Base-by-base conservation (phyloP, 2,888 invertebrate species). In the Aplocera efformata region DNA sequence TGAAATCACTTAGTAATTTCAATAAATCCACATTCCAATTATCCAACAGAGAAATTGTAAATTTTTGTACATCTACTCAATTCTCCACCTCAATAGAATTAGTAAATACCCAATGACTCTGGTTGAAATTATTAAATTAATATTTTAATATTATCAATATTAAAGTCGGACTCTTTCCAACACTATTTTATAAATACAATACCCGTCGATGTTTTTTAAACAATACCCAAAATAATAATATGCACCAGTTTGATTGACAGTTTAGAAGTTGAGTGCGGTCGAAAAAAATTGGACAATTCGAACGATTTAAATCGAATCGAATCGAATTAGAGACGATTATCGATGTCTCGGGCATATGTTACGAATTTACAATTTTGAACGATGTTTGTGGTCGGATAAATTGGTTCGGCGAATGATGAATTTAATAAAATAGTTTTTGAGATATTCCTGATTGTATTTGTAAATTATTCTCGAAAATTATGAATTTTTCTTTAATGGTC, bases 271-370 rank as follows among this genome's bases (percentile, higher is more conserved):
- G 38, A 40, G 46, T 40, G 48, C 47, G 53, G 50, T 43, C 46
- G 31, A 43, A 48, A 55, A 55, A 58, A 56, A 53, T 45, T 55
- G 48, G 53, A 55, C 53, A 55, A 51, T 51, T 44, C 42, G 35
- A 34, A 48, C 46, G 43, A 43, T 54, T 56, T 51, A 50, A 54
- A 53, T 49, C 53, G 50, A 64, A 71, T 77, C 68, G 78, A 65
- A 75, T 75, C 78, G 75, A 86, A 86, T 86, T 85, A 84, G 80
- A 61, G 65, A 48, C 73, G 77, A 85, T 86, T 85, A 86, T 81
- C 75, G 77, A 72, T 65, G 72, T 74, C 60, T 64, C 71, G 84
- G 81, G 82, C 84, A 82, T 84, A 85, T 85, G 84, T 79, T 82
- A 57, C 62, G 65, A 66, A 66, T 60, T 56, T 56, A 57, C 62